phyloP scores from a whole-genome alignment of 1,140 invertebrate species.

The Polypedilum vanderplanki region DNA sequence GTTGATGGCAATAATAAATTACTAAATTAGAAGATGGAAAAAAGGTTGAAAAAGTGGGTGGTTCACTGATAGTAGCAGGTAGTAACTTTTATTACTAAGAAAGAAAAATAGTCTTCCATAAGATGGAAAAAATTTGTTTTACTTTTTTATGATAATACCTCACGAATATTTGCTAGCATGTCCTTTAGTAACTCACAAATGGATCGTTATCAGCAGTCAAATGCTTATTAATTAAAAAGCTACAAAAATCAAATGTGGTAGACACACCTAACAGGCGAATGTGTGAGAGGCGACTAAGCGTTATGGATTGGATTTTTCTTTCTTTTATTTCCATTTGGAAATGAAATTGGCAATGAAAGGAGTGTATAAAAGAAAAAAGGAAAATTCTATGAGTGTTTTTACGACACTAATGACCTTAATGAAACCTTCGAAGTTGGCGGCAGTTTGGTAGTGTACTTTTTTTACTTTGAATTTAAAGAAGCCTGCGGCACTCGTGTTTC shows the following conservation, averaged over 20 bases:
- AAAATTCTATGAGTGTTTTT: not conserved
- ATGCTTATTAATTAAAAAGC: slow-evolving; percentile 14
- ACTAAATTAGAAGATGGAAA: not conserved
- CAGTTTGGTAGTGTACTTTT: too few relatives aligned
- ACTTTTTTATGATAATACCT: not conserved
- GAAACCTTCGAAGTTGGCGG: not conserved
- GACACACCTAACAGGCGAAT: not conserved
- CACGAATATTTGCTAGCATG: not conserved
- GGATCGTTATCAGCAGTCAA: not conserved
- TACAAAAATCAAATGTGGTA: slow-evolving; percentile 1
- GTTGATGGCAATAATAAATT: not conserved
- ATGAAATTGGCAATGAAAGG: slow-evolving; percentile 11
- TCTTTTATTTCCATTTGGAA: not conserved
- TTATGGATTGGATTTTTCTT: not conserved
- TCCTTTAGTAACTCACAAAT: not conserved
- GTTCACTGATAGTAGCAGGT: not conserved
- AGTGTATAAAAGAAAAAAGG: not conserved
- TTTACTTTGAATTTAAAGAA: not conserved
- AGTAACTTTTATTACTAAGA: not conserved
- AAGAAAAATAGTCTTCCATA: too few relatives aligned
- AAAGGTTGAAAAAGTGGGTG: too few relatives aligned
- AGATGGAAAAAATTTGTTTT: too few relatives aligned
- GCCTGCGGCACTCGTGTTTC: not conserved
- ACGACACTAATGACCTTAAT: not conserved
- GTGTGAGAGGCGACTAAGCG: not conserved